Evolutionary conservation across 2,888 invertebrate species (phyloP).

Genomic region (Thera britannica): DNA sequence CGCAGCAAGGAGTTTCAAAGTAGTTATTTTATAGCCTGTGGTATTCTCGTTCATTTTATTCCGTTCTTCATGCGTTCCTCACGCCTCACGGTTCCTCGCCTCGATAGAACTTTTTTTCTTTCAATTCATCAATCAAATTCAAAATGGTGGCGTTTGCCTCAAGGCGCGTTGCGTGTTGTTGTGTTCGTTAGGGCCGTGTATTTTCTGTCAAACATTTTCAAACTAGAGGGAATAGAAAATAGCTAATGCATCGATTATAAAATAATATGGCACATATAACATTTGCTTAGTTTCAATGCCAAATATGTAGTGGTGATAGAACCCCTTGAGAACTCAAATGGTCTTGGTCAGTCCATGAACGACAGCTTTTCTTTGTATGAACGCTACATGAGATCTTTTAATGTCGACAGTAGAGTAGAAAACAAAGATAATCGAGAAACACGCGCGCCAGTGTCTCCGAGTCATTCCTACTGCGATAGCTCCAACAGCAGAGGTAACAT

Average conservation of each 20-base stretch:
- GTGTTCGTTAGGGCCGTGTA: no score
- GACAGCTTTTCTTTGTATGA: conserved; percentile 79
- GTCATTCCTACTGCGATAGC: conserved; percentile 58
- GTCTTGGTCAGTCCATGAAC: conserved; percentile 77
- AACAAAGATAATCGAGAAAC: conserved; percentile 49
- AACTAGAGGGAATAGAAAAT: no score
- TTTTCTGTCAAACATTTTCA: no score
- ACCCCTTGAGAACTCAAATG: conserved; percentile 78
- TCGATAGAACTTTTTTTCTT: no score
- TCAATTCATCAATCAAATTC: no score
- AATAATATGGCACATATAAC: conserved; percentile 6
- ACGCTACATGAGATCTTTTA: conserved; percentile 78
- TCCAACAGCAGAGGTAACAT: conserved; percentile 68
- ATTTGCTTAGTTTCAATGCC: conserved; percentile 1
- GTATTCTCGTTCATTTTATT: no score
- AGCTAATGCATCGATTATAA: neutral
- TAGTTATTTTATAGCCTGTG: no score
- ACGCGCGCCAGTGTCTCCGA: conserved; percentile 51
- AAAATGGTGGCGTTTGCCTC: no score
- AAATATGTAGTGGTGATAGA: conserved; percentile 76
- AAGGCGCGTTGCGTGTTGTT: no score
- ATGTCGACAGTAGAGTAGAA: conserved; percentile 62
- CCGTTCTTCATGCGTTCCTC: no score
- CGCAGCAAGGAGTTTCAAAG: no score
- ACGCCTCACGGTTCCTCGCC: no score